Percentiles rank a stretch among this genome's conserved stretches.
Evolutionary conservation across 1,140 invertebrate species (phyloP).

Genomic region (Lethrus apterus): DNA sequence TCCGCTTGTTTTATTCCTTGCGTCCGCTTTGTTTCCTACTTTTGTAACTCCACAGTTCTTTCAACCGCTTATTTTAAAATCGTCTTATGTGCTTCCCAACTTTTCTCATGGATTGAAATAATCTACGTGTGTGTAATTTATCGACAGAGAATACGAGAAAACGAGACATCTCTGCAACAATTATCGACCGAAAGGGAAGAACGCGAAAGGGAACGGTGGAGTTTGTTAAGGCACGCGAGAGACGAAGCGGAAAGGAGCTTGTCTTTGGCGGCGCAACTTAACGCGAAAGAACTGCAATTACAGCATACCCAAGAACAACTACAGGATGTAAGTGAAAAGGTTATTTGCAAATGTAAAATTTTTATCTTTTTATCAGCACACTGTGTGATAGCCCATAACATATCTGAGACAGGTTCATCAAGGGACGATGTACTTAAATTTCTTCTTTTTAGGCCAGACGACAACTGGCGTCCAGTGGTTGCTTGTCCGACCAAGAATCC

Average conservation of each 20-base stretch:
- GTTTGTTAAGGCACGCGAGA: slow-evolving; percentile 74
- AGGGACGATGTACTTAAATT: slow-evolving; percentile 1
- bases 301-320: slow-evolving; percentile 76
- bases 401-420: no score
- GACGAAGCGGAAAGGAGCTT: slow-evolving; percentile 84
- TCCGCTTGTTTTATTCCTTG: no score
- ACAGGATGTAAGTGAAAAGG: slow-evolving; percentile 54
- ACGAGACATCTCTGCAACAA: slow-evolving; percentile 61
- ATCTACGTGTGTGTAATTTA: no score
- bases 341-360: not conserved
- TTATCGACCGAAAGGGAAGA: slow-evolving; percentile 72
- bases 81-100: no score
- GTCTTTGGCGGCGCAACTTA: slow-evolving; percentile 76
- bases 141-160: slow-evolving; percentile 69
- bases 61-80: no score
- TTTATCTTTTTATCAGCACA: no score
- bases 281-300: slow-evolving; percentile 75
- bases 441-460: slow-evolving; percentile 50
- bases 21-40: no score
- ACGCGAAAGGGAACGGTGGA: slow-evolving; percentile 80
- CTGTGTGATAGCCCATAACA: no score
- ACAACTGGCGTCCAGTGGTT: slow-evolving; percentile 61
- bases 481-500: slow-evolving; percentile 65
- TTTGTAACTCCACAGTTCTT: no score
- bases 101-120: no score